These are phyloP conservation scores for Agonopterix alstromeriana DNA, from an alignment of 2,888 invertebrate species.

Conservation along the genomic window DNA sequence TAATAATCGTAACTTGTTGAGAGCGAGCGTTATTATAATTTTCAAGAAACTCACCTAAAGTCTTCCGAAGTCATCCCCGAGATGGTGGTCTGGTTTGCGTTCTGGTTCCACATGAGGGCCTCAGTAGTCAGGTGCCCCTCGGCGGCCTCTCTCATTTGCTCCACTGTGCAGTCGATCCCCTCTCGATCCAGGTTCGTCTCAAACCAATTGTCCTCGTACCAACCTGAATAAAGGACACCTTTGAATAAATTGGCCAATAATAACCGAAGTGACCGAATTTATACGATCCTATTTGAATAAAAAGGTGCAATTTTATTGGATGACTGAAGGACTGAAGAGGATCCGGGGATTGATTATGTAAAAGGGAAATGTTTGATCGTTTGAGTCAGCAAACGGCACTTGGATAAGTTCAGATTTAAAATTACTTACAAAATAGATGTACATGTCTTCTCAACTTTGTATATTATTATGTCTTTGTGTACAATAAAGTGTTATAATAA, in stretches of 20 bases:
- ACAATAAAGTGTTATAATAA: too few relatives aligned
- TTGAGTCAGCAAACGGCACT: too few relatives aligned
- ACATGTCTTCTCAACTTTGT: too few relatives aligned
- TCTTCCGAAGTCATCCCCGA: slow-evolving; percentile 97
- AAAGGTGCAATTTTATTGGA: background rate
- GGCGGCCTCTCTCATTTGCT: slow-evolving; percentile 95
- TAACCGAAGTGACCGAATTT: background rate
- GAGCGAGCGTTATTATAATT: too few relatives aligned
- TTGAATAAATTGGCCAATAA: background rate
- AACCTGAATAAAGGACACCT: slow-evolving; percentile 75
- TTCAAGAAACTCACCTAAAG: slow-evolving; percentile 77
- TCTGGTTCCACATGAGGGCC: slow-evolving; percentile 99
- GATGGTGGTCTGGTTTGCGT: slow-evolving; percentile 91
- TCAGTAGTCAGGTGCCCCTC: slow-evolving; percentile 99
- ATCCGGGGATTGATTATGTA: background rate
- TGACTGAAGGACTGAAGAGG: background rate
- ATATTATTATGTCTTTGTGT: too few relatives aligned
- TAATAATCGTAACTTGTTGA: too few relatives aligned
- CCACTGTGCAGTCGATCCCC: slow-evolving; percentile 93
- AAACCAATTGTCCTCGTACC: slow-evolving; percentile 99
- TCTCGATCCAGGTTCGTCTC: slow-evolving; percentile 90
- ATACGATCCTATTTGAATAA: slow-evolving; percentile 3
- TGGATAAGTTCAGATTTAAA: too few relatives aligned
- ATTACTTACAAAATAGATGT: too few relatives aligned
- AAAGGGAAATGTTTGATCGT: background rate